Conservation (phyloP, 2,113 vertebrate genomes). For the Pica pica region DNA sequence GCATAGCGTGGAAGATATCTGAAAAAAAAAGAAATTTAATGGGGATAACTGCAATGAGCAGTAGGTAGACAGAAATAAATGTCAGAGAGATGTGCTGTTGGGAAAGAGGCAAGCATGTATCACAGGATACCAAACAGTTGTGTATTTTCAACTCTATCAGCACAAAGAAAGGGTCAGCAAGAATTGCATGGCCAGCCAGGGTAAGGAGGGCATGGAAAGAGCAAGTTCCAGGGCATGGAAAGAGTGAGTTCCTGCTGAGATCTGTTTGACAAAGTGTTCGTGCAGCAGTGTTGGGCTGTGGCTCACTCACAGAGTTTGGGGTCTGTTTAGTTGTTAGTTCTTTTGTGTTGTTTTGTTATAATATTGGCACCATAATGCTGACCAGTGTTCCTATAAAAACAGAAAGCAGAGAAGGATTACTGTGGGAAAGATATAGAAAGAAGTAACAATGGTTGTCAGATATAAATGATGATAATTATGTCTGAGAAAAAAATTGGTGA, state of each 20-base stretch:
- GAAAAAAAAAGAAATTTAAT: neutral
- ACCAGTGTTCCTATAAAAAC: neutral
- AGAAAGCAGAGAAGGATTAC: neutral
- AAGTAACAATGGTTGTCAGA: neutral
- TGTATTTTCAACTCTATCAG: neutral
- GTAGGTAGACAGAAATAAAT: neutral
- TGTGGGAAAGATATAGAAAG: neutral
- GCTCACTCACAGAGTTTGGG: neutral
- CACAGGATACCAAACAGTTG: accelerated
- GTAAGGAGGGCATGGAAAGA: neutral
- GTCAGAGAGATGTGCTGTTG: neutral
- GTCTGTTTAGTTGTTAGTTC: neutral
- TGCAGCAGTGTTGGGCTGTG: neutral
- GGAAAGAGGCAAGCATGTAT: neutral
- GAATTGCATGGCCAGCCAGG: neutral
- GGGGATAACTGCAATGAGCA: neutral
- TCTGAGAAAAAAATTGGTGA: neutral
- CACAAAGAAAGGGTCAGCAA: neutral
- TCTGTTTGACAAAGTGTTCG: neutral
- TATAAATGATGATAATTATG: neutral
- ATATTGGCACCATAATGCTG: neutral
- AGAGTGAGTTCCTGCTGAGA: neutral
- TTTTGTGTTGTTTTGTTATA: neutral
- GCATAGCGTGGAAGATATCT: neutral
- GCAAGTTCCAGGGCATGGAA: neutral